Base-by-base conservation (phyloP, 2,888 invertebrate species). In the Dasypolia templi region DNA sequence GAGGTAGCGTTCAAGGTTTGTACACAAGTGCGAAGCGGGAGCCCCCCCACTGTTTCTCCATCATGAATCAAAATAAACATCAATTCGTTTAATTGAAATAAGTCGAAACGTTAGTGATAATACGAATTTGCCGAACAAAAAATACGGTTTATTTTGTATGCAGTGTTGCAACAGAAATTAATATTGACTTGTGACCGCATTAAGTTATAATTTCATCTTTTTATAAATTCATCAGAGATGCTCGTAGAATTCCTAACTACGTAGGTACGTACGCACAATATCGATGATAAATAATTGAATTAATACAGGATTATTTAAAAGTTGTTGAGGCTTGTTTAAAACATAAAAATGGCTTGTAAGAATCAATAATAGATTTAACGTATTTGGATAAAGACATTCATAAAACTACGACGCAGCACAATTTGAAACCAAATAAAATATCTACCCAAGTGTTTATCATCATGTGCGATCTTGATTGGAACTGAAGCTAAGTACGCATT, bases 61-160 rank as follows among this genome's bases (percentile, higher is more conserved):
- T 86, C 89, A 91, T 94, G 91, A 92, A 94, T 95, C 94, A 93
- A 93, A 86, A 89, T 92, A 91, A 92, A 94, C 90, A 94, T 91
- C 90, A 88, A 91, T 92, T 92, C 88, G 87, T 89, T 92, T 93
- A 94, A 94, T 93, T 92, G 93, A 93, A 92, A 93, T 88, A 89
- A 89, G 89, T 89, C 87, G 81, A 87, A 81, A 85, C 76, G 80
- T 87, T 86, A 78, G 79, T 86, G 79, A 81, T 84, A 86, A 82
- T 87, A 88, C 75, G 77, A 86, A 87, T 89, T 88, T 89, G 88
- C 89, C 82, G 86, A 87, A 85, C 84, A 88, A 72, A 89, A 87
- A 89, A 87, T 87, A 86, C 78, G 74, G 83, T 89, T 87, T 87
- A 89, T 86, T 85, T 81, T 84, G 82, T 81, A 84, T 75, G 71